Percentiles rank a stretch among this genome's conserved stretches.
Evolutionary conservation across 2,113 vertebrate species (phyloP).

Genomic region (Tragelaphus scriptus): DNA sequence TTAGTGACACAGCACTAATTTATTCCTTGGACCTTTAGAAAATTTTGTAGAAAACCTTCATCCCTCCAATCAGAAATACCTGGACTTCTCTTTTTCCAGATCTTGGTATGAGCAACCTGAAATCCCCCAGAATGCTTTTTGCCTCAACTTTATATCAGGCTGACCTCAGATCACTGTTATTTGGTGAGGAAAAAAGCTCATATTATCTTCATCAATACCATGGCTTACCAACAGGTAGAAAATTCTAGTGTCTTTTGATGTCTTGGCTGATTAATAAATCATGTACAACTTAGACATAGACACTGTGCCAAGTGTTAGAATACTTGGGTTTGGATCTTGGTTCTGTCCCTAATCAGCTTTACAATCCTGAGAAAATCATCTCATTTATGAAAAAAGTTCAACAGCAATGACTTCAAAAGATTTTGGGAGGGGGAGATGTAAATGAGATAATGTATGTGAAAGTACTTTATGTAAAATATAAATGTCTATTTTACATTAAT

Average conservation of each 20-base stretch:
- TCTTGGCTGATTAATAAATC: constrained; percentile 3
- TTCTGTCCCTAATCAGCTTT: background rate
- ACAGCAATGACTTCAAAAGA: background rate
- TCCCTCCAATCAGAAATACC: background rate
- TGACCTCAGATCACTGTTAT: background rate
- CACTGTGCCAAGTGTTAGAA: background rate
- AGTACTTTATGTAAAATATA: background rate
- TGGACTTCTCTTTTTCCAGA: background rate
- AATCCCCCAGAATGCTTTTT: background rate
- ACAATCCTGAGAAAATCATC: background rate
- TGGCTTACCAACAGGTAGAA: background rate
- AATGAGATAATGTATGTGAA: background rate
- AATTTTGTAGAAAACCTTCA: background rate
- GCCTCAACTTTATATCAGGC: background rate
- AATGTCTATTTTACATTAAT: background rate
- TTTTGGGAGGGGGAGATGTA: background rate
- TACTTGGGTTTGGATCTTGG: background rate
- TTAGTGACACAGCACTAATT: background rate
- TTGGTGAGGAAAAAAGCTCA: background rate
- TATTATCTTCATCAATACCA: background rate
- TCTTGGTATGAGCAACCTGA: background rate
- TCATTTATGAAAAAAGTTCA: constrained; percentile 11
- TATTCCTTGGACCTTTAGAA: background rate
- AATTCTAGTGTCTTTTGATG: background rate
- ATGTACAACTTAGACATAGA: background rate